Conservation (phyloP, 2,113 vertebrate genomes). For the Psilopogon haemacephalus region DNA sequence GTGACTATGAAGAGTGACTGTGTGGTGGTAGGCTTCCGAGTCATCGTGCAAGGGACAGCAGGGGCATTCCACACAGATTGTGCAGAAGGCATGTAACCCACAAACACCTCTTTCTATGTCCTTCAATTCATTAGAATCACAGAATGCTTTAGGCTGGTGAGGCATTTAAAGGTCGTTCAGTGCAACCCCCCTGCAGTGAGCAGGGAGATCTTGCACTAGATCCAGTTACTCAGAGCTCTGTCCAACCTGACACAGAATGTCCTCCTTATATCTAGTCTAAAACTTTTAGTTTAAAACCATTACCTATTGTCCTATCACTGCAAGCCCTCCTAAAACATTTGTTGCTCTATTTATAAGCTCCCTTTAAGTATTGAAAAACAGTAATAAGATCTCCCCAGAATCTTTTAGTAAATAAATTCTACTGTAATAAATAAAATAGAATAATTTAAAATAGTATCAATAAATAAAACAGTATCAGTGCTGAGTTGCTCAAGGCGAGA, state of each 20-base stretch:
- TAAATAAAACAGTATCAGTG: not conserved
- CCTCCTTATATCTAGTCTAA: not conserved
- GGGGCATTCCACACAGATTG: not conserved
- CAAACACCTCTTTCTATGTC: not conserved
- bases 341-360: not conserved
- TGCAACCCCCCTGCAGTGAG: not conserved
- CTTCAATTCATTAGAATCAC: too few relatives aligned
- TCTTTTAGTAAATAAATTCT: not conserved
- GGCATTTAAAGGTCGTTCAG: not conserved
- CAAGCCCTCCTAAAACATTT: not conserved
- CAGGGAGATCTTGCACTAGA: not conserved
- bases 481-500: not conserved
- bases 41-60: not conserved
- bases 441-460: too few relatives aligned
- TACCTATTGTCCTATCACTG: not conserved
- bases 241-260: not conserved
- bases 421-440: not conserved
- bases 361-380: not conserved
- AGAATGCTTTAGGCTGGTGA: too few relatives aligned
- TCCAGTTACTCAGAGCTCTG: not conserved
- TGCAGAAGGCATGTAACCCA: not conserved
- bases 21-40: not conserved
- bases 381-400: not conserved
- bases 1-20: fast-evolving
- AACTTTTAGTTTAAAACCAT: not conserved